Percentiles rank a stretch among this genome's conserved stretches.
Evolutionary conservation across 2,797 vertebrate species (phyloP).

Genomic region (Adelosebastes latens): DNA sequence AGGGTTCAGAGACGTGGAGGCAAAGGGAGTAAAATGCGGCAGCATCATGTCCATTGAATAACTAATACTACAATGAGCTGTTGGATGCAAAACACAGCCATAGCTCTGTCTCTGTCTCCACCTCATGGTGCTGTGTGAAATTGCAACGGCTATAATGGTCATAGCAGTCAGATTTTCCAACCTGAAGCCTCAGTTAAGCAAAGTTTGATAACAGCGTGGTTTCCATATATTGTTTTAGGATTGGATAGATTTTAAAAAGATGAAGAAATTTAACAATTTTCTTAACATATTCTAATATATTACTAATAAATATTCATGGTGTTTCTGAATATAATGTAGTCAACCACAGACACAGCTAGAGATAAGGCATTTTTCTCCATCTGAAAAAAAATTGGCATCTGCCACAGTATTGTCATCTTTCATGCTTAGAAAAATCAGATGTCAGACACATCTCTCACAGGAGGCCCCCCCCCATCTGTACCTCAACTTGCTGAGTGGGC

Average conservation of each 20-base stretch:
- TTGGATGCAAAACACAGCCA: conserved; percentile 46
- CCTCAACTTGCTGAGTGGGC: conserved; percentile 78
- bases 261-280: background rate
- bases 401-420: conserved; percentile 74
- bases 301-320: conserved; percentile 29
- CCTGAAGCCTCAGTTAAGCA: background rate
- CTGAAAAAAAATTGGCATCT: conserved; percentile 68
- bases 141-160: conserved; percentile 19
- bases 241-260: background rate
- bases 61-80: conserved; percentile 50
- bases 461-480: conserved; percentile 27
- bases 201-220: conserved; percentile 6
- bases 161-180: background rate
- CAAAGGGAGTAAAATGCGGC: conserved; percentile 53
- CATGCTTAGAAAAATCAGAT: conserved; percentile 82
- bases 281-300: conserved; percentile 7
- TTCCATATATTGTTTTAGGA: conserved; percentile 13
- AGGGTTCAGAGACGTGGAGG: conserved; percentile 61
- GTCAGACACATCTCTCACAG: conserved; percentile 67
- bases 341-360: conserved; percentile 4
- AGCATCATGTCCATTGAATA: conserved; percentile 60
- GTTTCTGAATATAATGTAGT: conserved; percentile 13
- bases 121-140: conserved; percentile 70
- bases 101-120: conserved; percentile 82
- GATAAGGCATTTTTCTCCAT: conserved; percentile 69